A percentile compares a stretch with the other conserved stretches of the same genome.
These are phyloP conservation scores for Tachycineta bicolor DNA, from an alignment of 2,113 vertebrate species.

Conservation along the genomic window DNA sequence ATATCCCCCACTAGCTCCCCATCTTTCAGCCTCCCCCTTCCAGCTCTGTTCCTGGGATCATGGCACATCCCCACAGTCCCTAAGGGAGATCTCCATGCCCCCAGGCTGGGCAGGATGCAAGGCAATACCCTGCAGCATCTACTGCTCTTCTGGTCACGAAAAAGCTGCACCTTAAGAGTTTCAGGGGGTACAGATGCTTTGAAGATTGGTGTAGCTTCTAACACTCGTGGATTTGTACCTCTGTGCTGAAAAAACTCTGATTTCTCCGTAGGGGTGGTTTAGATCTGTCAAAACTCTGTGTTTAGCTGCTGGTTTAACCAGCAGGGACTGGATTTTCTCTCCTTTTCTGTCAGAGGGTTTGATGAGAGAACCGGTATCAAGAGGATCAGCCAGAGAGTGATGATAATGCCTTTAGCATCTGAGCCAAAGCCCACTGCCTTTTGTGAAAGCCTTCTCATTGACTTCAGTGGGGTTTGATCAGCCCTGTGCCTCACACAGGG, in stretches of 20 bases:
- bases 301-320: conserved; percentile 24
- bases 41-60: neutral
- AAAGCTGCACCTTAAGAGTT: neutral
- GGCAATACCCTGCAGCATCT: neutral
- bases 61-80: neutral
- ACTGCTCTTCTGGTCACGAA: neutral
- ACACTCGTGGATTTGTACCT: neutral
- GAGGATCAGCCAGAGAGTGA: conserved; percentile 37
- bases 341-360: conserved; percentile 33
- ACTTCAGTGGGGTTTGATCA: neutral
- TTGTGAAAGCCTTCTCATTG: neutral
- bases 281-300: conserved; percentile 21
- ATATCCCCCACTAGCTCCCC: neutral
- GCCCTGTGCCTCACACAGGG: neutral
- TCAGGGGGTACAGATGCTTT: neutral
- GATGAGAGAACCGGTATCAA: conserved; percentile 41
- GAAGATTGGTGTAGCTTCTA: neutral
- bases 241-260: neutral
- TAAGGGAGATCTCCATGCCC: accelerated
- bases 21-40: neutral
- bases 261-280: neutral
- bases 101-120: accelerated
- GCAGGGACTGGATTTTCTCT: conserved; percentile 48
- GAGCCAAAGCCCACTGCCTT: conserved; percentile 36
- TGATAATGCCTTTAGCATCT: conserved; percentile 39